These are phyloP conservation scores for Apis dorsata DNA, from an alignment of 1,140 invertebrate species.

Conservation along the genomic window DNA sequence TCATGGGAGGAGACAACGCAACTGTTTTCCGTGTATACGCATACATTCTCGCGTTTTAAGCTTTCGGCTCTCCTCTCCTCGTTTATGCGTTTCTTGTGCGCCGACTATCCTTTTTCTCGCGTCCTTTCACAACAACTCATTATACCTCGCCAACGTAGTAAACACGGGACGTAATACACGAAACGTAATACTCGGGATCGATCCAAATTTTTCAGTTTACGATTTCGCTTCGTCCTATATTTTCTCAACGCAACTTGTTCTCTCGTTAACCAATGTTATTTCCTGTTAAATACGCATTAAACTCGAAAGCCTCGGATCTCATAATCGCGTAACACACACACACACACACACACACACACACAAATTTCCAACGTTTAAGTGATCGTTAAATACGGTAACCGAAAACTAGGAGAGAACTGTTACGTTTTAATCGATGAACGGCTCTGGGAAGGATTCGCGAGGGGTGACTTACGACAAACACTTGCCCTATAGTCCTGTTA, in stretches of 20 bases:
- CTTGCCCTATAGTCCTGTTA: conserved; percentile 6
- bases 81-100: neutral
- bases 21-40: neutral
- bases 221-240: neutral
- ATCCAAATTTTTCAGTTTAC: neutral
- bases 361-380: too few relatives aligned
- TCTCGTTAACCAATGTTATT: neutral
- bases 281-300: neutral
- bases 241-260: neutral
- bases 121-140: neutral
- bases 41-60: neutral
- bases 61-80: neutral
- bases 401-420: neutral
- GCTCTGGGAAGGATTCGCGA: conserved; percentile 9
- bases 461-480: conserved; percentile 5
- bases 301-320: conserved; percentile 13
- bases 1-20: neutral
- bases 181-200: neutral
- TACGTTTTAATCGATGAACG: conserved; percentile 20
- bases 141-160: neutral
- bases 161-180: neutral
- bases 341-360: neutral
- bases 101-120: neutral
- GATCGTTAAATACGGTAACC: neutral
- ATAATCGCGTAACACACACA: neutral